phyloP scores from a whole-genome alignment of 2,113 vertebrate genomes.

The Trogon melanurus region DNA sequence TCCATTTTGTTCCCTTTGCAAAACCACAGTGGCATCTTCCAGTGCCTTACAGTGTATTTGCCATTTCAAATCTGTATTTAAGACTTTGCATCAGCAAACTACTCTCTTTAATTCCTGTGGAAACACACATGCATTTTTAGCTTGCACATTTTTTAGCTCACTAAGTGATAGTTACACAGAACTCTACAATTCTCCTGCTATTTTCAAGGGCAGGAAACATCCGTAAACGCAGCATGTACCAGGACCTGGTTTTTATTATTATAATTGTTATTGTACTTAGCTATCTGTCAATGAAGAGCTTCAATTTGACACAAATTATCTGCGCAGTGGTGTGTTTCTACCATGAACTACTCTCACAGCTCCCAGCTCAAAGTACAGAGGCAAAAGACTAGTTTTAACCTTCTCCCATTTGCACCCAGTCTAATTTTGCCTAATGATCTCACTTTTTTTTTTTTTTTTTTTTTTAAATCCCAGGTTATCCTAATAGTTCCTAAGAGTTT shows the following conservation, averaged over 20 bases:
- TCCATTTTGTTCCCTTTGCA: not conserved
- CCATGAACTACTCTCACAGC: not conserved
- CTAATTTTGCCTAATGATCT: slow-evolving; percentile 12
- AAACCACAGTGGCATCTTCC: not conserved
- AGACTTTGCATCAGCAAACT: not conserved
- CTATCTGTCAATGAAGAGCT: slow-evolving; percentile 46
- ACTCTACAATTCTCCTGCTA: not conserved
- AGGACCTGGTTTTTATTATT: slow-evolving; percentile 52
- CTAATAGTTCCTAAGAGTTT: not conserved
- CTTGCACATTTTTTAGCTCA: not conserved
- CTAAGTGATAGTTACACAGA: not conserved
- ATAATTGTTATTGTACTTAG: slow-evolving; percentile 62
- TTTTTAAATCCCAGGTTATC: not conserved
- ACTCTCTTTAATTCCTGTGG: not conserved
- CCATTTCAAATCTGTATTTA: not conserved
- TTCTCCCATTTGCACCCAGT: not conserved
- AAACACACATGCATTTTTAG: not conserved
- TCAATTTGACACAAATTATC: slow-evolving; percentile 38
- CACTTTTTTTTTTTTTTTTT: not conserved
- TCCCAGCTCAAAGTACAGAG: not conserved
- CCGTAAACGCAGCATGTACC: not conserved
- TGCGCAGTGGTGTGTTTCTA: not conserved
- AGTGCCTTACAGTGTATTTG: not conserved
- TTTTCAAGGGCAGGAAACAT: slow-evolving; percentile 56
- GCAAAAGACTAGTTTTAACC: slow-evolving; percentile 21